A percentile compares a stretch with the other conserved stretches of the same genome.
Conservation (phyloP, 2,113 vertebrate species). For the Kobus ellipsiprymnus region DNA sequence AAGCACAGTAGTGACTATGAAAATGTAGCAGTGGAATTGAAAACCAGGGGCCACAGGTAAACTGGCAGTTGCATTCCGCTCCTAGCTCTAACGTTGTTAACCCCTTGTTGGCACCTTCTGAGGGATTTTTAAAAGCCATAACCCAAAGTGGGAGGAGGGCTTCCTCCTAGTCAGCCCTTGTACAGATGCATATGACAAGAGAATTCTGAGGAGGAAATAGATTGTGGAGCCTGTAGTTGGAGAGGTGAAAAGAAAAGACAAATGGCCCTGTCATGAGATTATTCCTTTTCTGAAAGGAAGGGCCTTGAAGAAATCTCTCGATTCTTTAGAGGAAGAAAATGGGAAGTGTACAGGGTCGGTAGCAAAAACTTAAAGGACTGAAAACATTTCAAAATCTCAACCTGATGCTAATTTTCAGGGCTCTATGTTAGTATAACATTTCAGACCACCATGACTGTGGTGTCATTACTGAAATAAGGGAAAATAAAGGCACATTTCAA, state of each 20-base stretch:
- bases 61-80: background rate
- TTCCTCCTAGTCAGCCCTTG: background rate
- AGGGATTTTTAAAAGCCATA: constrained; percentile 37
- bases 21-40: background rate
- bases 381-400: constrained; percentile 50
- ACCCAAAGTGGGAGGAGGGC: background rate
- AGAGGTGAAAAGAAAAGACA: background rate
- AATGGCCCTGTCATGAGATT: background rate
- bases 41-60: background rate
- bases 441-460: constrained; percentile 26
- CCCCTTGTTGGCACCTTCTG: background rate
- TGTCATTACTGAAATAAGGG: constrained; percentile 37
- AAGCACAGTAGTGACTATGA: constrained; percentile 24
- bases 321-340: background rate
- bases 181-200: background rate
- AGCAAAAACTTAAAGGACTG: background rate
- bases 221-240: background rate
- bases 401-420: constrained; percentile 12
- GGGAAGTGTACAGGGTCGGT: background rate
- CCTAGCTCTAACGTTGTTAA: background rate
- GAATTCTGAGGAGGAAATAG: background rate
- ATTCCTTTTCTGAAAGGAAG: background rate
- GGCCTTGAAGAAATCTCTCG: background rate
- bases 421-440: constrained; percentile 48
- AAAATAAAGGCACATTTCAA: constrained; percentile 22